These are phyloP conservation scores for Sorex araneus DNA, from an alignment of 2,113 vertebrate species.

Conservation along the genomic window DNA sequence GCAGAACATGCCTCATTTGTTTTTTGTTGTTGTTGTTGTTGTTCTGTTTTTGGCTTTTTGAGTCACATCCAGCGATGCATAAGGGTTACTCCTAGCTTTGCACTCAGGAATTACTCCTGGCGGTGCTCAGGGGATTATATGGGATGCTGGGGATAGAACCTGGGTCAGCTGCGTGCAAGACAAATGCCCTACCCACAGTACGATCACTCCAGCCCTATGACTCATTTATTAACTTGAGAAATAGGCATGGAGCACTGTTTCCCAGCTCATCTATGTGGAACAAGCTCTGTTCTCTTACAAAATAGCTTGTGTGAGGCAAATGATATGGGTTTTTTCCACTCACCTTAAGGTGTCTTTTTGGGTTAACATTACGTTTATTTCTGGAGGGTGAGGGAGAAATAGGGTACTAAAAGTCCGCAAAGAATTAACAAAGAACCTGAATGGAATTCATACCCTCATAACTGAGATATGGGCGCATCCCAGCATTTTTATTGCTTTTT, in stretches of 20 bases:
- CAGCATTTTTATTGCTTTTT: not conserved
- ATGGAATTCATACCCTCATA: not conserved
- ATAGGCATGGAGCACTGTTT: not conserved
- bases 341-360: not conserved
- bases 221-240: not conserved
- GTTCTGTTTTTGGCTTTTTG: too few relatives aligned
- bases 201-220: too few relatives aligned
- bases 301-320: constrained; percentile 7
- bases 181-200: too few relatives aligned
- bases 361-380: not conserved
- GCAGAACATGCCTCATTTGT: too few relatives aligned
- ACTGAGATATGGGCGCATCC: not conserved
- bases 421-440: not conserved
- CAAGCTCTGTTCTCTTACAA: not conserved
- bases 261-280: not conserved
- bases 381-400: not conserved
- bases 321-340: not conserved
- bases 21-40: too few relatives aligned
- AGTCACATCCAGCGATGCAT: too few relatives aligned
- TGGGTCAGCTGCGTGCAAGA: too few relatives aligned
- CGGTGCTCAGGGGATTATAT: too few relatives aligned
- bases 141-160: too few relatives aligned
- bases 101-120: too few relatives aligned
- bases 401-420: not conserved
- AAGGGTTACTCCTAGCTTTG: too few relatives aligned